Conservation (phyloP, 2,797 vertebrate genomes). For the Diglossa cyanea region DNA sequence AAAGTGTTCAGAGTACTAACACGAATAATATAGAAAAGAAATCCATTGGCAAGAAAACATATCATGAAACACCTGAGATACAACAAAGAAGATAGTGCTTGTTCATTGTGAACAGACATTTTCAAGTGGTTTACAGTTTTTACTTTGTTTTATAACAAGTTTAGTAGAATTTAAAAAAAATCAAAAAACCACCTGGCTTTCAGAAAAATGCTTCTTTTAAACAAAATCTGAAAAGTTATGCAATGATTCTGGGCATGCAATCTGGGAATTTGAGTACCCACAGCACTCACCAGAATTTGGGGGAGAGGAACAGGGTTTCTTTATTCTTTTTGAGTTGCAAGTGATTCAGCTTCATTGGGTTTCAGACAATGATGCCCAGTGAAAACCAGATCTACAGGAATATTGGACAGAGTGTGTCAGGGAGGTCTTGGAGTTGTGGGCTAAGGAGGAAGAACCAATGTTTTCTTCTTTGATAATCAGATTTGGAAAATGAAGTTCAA, state of each 20-base stretch:
- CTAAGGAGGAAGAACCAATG: background rate
- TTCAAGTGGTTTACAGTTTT: background rate
- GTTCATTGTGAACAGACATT: background rate
- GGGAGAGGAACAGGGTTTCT: background rate
- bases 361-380: background rate
- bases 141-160: slow-evolving; percentile 25
- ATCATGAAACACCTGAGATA: background rate
- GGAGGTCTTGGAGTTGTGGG: background rate
- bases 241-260: background rate
- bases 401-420: background rate
- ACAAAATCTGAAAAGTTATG: background rate
- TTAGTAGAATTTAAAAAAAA: background rate
- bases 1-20: background rate
- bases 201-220: background rate
- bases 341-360: background rate
- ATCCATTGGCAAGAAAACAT: background rate
- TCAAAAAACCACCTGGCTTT: background rate
- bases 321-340: background rate
- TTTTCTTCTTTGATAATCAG: background rate
- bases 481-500: background rate
- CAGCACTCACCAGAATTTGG: background rate
- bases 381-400: background rate
- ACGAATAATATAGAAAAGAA: background rate
- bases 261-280: background rate
- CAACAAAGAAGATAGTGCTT: slow-evolving; percentile 16